Conservation (phyloP, 2,113 vertebrate species). For the Nycticryphes semicollaris region DNA sequence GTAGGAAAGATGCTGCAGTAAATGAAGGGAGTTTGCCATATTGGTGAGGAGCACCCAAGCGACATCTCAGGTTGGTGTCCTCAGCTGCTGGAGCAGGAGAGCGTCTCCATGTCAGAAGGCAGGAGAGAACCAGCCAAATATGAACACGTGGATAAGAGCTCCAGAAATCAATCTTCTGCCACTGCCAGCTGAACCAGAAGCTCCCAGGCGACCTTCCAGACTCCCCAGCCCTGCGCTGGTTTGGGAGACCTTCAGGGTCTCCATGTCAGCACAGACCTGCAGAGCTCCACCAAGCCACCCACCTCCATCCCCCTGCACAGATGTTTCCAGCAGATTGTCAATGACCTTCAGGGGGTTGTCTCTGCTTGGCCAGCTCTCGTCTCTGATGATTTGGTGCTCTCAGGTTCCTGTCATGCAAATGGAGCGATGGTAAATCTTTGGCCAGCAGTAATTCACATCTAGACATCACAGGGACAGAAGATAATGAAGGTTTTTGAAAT, state of each 20-base stretch:
- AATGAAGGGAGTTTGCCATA: not conserved
- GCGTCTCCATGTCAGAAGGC: rapidly evolving
- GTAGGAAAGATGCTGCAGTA: not conserved
- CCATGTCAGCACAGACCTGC: rapidly evolving
- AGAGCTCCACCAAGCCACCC: not conserved
- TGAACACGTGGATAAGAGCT: rapidly evolving
- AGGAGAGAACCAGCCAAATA: not conserved
- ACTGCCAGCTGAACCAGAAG: not conserved
- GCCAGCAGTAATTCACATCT: not conserved
- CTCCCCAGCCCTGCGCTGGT: not conserved
- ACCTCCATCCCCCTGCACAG: not conserved
- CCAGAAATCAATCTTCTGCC: not conserved
- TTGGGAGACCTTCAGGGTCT: not conserved
- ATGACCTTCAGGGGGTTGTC: not conserved
- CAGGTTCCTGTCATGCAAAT: not conserved
- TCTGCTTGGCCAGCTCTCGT: not conserved
- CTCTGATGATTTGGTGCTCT: not conserved
- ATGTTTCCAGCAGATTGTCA: not conserved
- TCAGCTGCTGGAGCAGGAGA: not conserved
- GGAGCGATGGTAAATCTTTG: not conserved
- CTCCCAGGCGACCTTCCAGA: not conserved
- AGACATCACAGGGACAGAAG: not conserved
- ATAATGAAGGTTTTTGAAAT: conserved; percentile 1
- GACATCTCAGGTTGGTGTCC: not conserved
- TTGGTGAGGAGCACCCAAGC: not conserved